Conservation (phyloP, 2,797 vertebrate species). For the Halcyon chelicuti region DNA sequence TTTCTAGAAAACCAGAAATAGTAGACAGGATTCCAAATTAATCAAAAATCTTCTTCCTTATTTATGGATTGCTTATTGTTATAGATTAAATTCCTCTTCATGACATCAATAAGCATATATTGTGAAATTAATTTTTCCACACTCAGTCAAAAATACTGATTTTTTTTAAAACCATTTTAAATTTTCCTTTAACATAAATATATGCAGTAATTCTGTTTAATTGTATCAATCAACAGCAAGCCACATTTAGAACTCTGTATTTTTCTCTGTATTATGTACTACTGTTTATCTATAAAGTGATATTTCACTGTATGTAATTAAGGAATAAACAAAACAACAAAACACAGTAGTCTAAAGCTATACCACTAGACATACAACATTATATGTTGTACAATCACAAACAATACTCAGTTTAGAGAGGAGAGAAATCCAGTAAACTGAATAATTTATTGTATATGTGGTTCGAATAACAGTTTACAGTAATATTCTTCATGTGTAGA, state of each 20-base stretch:
- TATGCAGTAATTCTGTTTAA: not conserved
- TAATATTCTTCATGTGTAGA: not conserved
- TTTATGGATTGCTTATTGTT: not conserved
- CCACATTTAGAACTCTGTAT: not conserved
- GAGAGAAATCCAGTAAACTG: not conserved
- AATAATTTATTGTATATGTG: not conserved
- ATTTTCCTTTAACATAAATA: not conserved
- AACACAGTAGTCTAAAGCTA: not conserved
- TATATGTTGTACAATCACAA: not conserved
- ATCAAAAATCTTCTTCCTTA: not conserved
- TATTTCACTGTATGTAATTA: slow-evolving; percentile 12
- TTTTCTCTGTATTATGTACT: not conserved
- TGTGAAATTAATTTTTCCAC: not conserved
- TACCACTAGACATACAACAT: not conserved
- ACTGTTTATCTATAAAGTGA: not conserved
- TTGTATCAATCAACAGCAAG: slow-evolving; percentile 7
- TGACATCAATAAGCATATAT: not conserved
- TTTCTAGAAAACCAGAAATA: not conserved
- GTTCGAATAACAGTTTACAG: not conserved
- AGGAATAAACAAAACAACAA: not conserved
- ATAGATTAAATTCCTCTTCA: not conserved
- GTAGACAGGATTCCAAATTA: not conserved
- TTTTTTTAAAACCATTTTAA: not conserved
- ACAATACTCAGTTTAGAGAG: not conserved
- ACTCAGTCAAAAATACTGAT: not conserved